Evolutionary conservation across 2,797 vertebrate species (phyloP), one percentile per base, ranked within the genome.

Genomic region (Paedocypris micromegethes): DNA sequence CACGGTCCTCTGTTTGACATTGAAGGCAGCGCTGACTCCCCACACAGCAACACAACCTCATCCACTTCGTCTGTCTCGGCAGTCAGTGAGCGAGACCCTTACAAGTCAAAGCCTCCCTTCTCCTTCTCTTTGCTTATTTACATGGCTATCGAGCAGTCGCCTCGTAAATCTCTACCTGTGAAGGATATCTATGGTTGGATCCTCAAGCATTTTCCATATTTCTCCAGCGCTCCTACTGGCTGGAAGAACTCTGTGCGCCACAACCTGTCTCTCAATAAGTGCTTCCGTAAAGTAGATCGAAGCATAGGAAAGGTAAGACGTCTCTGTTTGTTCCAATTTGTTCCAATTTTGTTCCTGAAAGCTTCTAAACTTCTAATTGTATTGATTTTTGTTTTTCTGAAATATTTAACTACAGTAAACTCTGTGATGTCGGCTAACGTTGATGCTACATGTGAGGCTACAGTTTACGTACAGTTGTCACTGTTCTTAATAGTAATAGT

Each of bases 151-250:
- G 97, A 99, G 84, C 95, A 98, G 84, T 98, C 96, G 50, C 93
- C 96, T 80, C 94, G 91, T 85, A 99, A 99, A 80, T 98, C 96
- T 73, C 83, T 99, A 81, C 97, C 96, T 2, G 97, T 98, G 49
- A 98, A 98, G 83, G 96, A 99, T 81, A 99, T 99, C 86, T 99
- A 99, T 50, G 94, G 91, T 79, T 99, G 96, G 97, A 98, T 99
- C 80, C 90, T 99, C 66, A 93, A 99, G 80, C 92, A 94, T 82
- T 98, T 99, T 85, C 97, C 97, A 0, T 99, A 99, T 82, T 99
- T 99, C 39, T 95, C 95, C 78, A 98, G 93, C 0, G 97, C 96
- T 9, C 96, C 97, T 72, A 98, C 95, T 0, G 97, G 97, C 77
- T 98, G 97, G 97, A 98, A 99, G 90, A 99, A 99, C 90, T 98